Evolutionary conservation across 2,797 vertebrate genomes (phyloP).

Genomic region (Helarctos malayanus): DNA sequence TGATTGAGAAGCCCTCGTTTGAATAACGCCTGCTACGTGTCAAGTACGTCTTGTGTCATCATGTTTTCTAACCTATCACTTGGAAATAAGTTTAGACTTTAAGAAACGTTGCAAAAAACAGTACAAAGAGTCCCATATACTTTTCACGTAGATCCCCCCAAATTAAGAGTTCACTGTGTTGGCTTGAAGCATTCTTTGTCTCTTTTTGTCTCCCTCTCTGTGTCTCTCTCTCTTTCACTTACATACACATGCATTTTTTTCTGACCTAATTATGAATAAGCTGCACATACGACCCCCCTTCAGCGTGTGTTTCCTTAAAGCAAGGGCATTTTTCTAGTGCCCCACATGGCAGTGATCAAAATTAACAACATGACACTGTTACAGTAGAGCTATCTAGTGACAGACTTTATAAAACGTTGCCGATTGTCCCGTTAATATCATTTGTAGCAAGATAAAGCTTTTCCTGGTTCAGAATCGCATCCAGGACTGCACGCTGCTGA

Average conservation of each 20-base stretch:
- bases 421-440: background rate
- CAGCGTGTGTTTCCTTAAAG: background rate
- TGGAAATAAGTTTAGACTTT: background rate
- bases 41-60: background rate
- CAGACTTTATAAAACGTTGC: background rate
- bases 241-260: background rate
- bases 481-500: background rate
- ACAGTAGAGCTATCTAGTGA: accelerated
- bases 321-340: background rate
- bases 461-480: background rate
- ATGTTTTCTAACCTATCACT: background rate
- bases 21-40: background rate
- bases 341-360: background rate
- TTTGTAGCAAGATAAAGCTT: background rate
- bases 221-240: background rate
- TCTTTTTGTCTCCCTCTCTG: background rate
- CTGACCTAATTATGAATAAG: background rate
- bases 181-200: background rate
- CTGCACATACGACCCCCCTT: background rate
- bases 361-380: accelerated
- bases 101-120: background rate
- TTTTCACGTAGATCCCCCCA: background rate
- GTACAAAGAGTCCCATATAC: background rate
- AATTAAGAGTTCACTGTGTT: background rate
- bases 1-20: background rate